Conservation (phyloP, 2,888 invertebrate genomes). For the Phalera bucephala region DNA sequence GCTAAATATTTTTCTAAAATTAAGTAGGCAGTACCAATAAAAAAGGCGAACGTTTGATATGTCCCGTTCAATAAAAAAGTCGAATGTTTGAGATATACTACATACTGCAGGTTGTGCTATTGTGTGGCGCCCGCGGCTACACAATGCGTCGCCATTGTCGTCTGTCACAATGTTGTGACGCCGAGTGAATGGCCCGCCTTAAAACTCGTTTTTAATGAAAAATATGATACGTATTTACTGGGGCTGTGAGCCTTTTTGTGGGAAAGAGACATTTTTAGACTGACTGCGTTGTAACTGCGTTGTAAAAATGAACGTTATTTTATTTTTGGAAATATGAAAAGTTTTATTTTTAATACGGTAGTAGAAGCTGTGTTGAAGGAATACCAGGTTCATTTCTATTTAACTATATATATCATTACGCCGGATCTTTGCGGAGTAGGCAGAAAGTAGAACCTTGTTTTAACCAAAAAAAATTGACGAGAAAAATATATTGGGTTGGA, state of each 20-base stretch:
- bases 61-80: too few species aligned
- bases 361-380: too few species aligned
- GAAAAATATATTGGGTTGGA: too few species aligned
- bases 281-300: not conserved
- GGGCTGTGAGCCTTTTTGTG: constrained; percentile 11
- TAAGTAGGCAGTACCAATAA: constrained; percentile 8
- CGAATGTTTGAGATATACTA: too few species aligned
- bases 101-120: constrained; percentile 25
- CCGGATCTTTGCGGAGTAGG: too few species aligned
- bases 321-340: not conserved
- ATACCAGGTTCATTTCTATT: too few species aligned
- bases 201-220: constrained; percentile 39
- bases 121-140: constrained; percentile 25
- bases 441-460: too few species aligned
- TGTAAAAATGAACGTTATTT: too few species aligned
- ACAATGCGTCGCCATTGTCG: constrained; percentile 34
- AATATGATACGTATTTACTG: constrained; percentile 33
- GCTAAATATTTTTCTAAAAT: too few species aligned
- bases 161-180: constrained; percentile 29
- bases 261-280: constrained; percentile 11
- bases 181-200: constrained; percentile 32
- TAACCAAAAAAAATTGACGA: too few species aligned
- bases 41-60: constrained; percentile 17
- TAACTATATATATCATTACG: too few species aligned
- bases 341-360: too few species aligned